Conservation (phyloP, 2,797 vertebrate genomes). For the Pteronotus mesoamericanus region DNA sequence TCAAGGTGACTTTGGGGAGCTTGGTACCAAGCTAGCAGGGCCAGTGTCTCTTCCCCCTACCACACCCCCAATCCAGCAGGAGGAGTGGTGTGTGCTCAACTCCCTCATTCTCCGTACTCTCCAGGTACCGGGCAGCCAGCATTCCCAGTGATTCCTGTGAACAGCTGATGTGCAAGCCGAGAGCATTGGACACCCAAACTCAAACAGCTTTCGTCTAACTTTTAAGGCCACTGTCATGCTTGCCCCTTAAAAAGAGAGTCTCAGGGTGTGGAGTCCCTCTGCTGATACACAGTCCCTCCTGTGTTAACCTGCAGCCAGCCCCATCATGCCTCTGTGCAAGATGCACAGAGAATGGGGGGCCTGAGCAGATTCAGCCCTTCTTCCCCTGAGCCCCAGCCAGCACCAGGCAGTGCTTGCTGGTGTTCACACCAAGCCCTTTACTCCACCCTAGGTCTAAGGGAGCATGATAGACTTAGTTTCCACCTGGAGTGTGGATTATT, state of each 20-base stretch:
- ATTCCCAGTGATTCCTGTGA: neutral
- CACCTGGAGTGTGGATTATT: neutral
- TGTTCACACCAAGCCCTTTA: neutral
- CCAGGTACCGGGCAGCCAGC: neutral
- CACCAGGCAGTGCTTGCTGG: neutral
- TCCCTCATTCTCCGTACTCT: neutral
- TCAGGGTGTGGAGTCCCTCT: neutral
- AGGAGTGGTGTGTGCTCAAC: neutral
- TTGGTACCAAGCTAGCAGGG: neutral
- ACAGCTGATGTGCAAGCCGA: neutral
- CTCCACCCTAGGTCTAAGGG: neutral
- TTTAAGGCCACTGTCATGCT: neutral
- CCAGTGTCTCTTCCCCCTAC: neutral
- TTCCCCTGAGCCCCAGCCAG: neutral
- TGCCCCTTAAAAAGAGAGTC: neutral
- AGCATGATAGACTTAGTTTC: neutral
- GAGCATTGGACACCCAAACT: neutral
- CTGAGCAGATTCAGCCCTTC: accelerated
- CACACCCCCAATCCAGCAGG: neutral
- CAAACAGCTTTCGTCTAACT: neutral
- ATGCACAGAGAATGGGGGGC: neutral
- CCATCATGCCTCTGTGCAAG: neutral
- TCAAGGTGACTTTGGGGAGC: neutral
- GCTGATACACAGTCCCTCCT: neutral
- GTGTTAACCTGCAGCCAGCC: neutral